Evolutionary conservation across 1,140 invertebrate genomes (phyloP), one percentile per base, ranked within the genome.

Genomic region (Macrotrachela quadricornifera): DNA sequence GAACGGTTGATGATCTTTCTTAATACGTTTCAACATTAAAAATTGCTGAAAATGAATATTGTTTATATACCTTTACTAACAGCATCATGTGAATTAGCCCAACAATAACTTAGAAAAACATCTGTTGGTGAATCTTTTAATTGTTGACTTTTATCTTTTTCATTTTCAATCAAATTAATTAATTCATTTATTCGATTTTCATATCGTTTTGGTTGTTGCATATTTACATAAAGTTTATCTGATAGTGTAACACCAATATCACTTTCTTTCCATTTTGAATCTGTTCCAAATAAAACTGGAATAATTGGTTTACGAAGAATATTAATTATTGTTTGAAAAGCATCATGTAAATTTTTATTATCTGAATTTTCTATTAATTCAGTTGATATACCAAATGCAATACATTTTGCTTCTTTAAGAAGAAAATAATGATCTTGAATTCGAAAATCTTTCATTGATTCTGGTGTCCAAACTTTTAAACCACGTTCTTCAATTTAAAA

Each of bases 221-320:
- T 63, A 43, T 66, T 66, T 1, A 68, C 61, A 59, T 63, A 68
- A 44, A 67, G 61, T 43, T 66, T 59, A 52, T 57, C 57, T 10
- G 62, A 59, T 36, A 63, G 59, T 17, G 58, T 54, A 59, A 63
- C 61, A 8, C 66, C 66, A 0, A 68, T 40, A 43, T 64, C 57
- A 17, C 60, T 63, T 18, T 62, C 58, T 40, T 61, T 50, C 64
- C 64, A 68, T 0, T 56, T 59, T 40, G 57, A 49, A 45, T 57
- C 59, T 10, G 59, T 54, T 1, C 62, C 59, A 11, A 67, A 55
- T 42, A 42, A 42, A 13, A 42, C 8, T 30, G 21, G 21, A 30
- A 30, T 30, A 30, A 30, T 30, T 30, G 21, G 21, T 30, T 30
- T 30, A 30, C 21, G 21, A 4, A 30, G 8, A 30, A 30, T 30